A percentile compares a stretch with the other conserved stretches of the same genome.
Conservation (phyloP, 2,888 invertebrate species). For the Melikaiella ostensackeni region DNA sequence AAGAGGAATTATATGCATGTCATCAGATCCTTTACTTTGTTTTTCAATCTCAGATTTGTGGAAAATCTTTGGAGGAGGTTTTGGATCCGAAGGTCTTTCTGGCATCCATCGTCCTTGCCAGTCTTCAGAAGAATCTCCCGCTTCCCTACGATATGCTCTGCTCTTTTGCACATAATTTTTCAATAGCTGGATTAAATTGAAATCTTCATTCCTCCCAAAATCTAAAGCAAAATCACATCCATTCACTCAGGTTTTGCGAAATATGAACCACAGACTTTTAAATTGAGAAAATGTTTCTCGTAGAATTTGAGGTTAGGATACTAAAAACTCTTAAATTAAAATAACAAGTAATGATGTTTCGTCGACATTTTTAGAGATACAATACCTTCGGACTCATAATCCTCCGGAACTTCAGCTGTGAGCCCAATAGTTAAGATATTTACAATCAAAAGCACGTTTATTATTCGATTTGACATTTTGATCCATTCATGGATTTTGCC, state of each 20-base stretch:
- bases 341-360: not conserved
- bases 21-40: too few relatives aligned
- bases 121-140: slow-evolving; percentile 58
- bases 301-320: not conserved
- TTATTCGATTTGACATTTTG: slow-evolving; percentile 7
- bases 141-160: not conserved
- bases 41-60: slow-evolving; percentile 42
- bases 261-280: not conserved
- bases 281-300: not conserved
- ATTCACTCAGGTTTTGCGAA: too few relatives aligned
- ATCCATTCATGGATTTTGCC: not conserved
- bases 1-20: too few relatives aligned
- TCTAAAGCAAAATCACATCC: not conserved
- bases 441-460: not conserved
- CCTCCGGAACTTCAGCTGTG: not conserved
- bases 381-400: not conserved
- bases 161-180: not conserved
- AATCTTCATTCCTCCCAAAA: not conserved
- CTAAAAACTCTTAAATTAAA: not conserved
- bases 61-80: slow-evolving; percentile 62
- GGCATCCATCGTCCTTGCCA: slow-evolving; percentile 77
- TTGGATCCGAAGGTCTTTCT: slow-evolving; percentile 62
- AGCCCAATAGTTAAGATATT: slow-evolving; percentile 6
- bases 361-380: not conserved
- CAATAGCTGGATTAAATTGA: not conserved